Base-by-base conservation (phyloP, 2,113 vertebrate species). In the Girardinichthys multiradiatus region DNA sequence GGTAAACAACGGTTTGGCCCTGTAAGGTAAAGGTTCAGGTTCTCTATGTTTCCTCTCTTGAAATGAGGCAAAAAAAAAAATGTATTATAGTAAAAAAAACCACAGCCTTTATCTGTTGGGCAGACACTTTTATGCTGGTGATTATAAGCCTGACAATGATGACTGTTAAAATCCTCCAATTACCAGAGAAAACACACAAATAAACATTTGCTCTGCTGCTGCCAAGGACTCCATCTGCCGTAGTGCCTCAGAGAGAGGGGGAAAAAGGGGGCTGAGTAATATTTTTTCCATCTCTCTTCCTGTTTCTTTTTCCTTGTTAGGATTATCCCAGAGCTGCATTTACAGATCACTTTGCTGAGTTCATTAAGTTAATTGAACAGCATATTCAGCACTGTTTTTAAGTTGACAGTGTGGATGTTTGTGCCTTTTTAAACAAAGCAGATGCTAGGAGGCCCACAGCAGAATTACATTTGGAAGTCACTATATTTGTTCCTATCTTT, bases 221-320 rank as follows among this genome's bases (percentile, higher is more conserved):
- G 96, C 96, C 96, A 97, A 95, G 94, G 94, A 90, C 91, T 95
- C 96, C 97, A 96, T 98, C 96, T 97, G 97, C 90, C 92, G 31
- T 31, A 87, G 92, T 85, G 87, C 72, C 72, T 82, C 76, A 65
- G 74, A 84, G 88, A 74, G 88, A 54, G 48, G 82, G 83, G 86
- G 82, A 82, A 86, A 87, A 90, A 87, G 93, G 83, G 86, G 91
- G 93, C 93, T 89, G 94, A 95, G 94, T 94, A 94, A 95, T 94
- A 94, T 94, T 91, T 92, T 94, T 93, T 91, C 78, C 85, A 81
- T 88, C 85, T 89, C 77, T 86, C 77, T 87, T 72, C 84, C 79
- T 76, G 51, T 86, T 74, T 87, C 17, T 51, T 54, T n/a, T n/a
- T 87, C 88, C 92, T 91, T 90, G 86, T 90, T 83, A 90, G 92